phyloP scores from a whole-genome alignment of 2,113 vertebrate species.

The Xyrauchen texanus region DNA sequence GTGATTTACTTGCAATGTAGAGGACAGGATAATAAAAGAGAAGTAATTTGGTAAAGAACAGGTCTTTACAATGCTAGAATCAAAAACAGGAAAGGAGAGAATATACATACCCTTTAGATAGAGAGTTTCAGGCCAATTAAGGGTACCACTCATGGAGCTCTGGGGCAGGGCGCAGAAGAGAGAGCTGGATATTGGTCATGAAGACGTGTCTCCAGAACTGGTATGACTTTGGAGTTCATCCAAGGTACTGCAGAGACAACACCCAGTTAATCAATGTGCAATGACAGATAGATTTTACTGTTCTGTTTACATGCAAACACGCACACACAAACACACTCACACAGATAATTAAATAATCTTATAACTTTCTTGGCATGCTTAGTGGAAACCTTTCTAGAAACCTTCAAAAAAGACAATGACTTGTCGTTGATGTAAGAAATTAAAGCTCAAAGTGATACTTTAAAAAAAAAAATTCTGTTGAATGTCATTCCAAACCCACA shows the following conservation, averaged over 20 bases:
- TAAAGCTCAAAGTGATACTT: too few species aligned
- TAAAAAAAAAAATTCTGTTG: too few species aligned
- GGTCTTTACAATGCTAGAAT: slow-evolving; percentile 1
- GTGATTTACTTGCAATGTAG: not conserved
- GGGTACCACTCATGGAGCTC: not conserved
- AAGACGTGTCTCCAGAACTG: not conserved
- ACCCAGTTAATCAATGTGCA: too few species aligned
- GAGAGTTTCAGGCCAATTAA: not conserved
- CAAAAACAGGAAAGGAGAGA: not conserved
- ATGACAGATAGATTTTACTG: not conserved
- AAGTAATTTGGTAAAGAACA: not conserved
- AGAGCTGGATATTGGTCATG: not conserved
- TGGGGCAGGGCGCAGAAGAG: not conserved
- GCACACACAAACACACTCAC: too few species aligned
- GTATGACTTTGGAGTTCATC: not conserved
- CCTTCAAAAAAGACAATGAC: too few species aligned
- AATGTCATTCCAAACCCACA: too few species aligned
- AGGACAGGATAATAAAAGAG: not conserved
- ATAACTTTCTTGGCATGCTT: too few species aligned
- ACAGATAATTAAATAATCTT: too few species aligned
- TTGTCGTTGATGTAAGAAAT: too few species aligned
- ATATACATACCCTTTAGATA: slow-evolving; percentile 13
- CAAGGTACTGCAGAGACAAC: too few species aligned
- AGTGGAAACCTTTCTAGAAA: too few species aligned
- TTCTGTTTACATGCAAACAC: not conserved